Evolutionary conservation across 2,797 vertebrate genomes (phyloP), one percentile per base, ranked within the genome.

Genomic region (Steatocranus sp.): DNA sequence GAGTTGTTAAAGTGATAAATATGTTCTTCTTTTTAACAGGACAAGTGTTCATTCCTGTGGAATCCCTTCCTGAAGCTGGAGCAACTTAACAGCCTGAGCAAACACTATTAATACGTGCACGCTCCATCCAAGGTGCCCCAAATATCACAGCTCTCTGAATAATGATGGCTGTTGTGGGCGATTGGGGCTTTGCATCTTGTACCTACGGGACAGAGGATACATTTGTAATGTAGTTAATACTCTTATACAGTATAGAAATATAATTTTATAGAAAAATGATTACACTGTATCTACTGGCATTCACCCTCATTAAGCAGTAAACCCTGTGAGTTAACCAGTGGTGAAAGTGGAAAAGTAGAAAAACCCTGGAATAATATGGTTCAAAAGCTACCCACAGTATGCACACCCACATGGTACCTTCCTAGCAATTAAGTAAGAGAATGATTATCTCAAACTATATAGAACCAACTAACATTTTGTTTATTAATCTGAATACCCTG

Each of bases 121-220:
- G 2, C 17, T 15, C 20, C 11, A 25, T 25, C 51, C 20, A 53
- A 53, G 23, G 5, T 53, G 11, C 11, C 50, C 50, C 20, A 53
- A 53, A 53, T 53, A 23, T 53, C 23, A 53, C 51, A 53, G 12
- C 14, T 54, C 23, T 27, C 4, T 54, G 3, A 51, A 54, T 54
- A 27, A 54, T 0, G 23, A 54, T 54, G 51, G 3, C 23, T 54
- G 51, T 14, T 27, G 12, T 54, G 23, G 0, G 51, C 5, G 51
- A 0, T 0, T 54, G 23, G 23, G 12, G 51, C 23, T 54, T 54
- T 53, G 51, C 23, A 53, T 25, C 0, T 25, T 53, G 1, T 25
- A 25, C 20, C 23, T 53, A 53, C 0, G 0, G 51, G 51, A 23
- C 11, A 53, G 1, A 25, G 11, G 11, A 53, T 23, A 53, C 50